Conservation (phyloP, 2,888 invertebrate species). For the Entomobrya proxima region DNA sequence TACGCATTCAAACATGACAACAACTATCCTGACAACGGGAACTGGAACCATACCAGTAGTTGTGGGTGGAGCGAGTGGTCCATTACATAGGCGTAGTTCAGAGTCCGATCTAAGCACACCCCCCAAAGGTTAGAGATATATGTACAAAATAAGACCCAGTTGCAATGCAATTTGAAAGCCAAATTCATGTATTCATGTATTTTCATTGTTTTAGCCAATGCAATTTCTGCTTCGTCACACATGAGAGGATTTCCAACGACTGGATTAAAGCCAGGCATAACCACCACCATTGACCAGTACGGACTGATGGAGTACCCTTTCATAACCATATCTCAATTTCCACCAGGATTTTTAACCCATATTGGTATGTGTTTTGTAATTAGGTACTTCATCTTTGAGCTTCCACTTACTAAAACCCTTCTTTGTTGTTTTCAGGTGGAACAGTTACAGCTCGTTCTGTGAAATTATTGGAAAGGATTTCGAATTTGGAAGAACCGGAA, state of each 20-base stretch:
- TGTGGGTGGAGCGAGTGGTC: slow-evolving; percentile 77
- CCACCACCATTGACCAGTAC: slow-evolving; percentile 78
- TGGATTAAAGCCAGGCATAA: slow-evolving; percentile 58
- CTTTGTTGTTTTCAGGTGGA: slow-evolving; percentile 81
- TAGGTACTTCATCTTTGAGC: neutral
- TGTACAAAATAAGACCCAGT: neutral
- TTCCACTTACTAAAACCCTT: neutral
- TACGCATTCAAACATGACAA: slow-evolving; percentile 41
- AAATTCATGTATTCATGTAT: neutral
- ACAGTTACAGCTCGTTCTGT: slow-evolving; percentile 90
- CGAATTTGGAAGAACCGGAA: slow-evolving; percentile 92
- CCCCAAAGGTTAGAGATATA: slow-evolving; percentile 86
- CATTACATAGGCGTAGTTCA: slow-evolving; percentile 85
- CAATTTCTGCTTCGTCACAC: slow-evolving; percentile 31
- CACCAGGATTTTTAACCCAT: slow-evolving; percentile 90
- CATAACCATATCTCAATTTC: slow-evolving; percentile 92
- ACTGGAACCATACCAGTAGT: slow-evolving; percentile 40
- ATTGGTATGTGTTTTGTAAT: slow-evolving; percentile 80
- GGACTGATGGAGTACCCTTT: slow-evolving; percentile 97
- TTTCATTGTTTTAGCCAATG: slow-evolving; percentile 12
- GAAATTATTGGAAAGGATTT: slow-evolving; percentile 88
- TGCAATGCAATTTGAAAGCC: neutral
- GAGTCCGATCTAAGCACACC: slow-evolving; percentile 96
- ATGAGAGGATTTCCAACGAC: slow-evolving; percentile 49
- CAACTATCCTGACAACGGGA: slow-evolving; percentile 39